Evolutionary conservation across 1,140 invertebrate species (phyloP), one percentile per base, ranked within the genome.

Genomic region (Heliothis virescens): DNA sequence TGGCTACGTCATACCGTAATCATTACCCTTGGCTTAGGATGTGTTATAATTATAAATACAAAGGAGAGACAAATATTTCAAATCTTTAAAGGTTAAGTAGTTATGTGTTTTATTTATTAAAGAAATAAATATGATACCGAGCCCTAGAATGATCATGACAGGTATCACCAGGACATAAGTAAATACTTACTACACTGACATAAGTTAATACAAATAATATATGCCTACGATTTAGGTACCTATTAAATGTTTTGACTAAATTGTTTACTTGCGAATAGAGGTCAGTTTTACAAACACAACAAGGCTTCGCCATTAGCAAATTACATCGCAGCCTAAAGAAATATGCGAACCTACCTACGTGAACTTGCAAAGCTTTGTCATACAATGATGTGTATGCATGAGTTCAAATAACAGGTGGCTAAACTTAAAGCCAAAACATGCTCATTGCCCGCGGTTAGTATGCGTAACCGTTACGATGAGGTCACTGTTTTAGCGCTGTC

Each of bases 401-500:
- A 74, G 53, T 59, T 15, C 18, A 74, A 74, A 74, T 57, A 74
- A 74, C 72, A 74, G 72, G 72, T 74, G 72, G 26, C 72, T 60
- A n/a, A 60, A 41, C 34, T 83, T 83, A 82, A 85, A 79, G 55
- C 79, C 69, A 79, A 79, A 87, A 63, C 59, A 79, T 55, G 60
- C 29, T 76, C 62, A 79, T 76, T 71, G 53, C 16, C 41, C 63
- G 21, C 48, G 26, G 50, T 91, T 87, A 77, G 81, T 85, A 92
- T 90, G 85, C 89, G 84, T 72, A 75, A 82, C 85, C 73, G 83
- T 83, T 77, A 79, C 80, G 86, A 88, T 90, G 90, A 92, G 88
- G 88, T 92, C 90, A 91, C 86, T 86, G 81, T 85, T 90, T 89
- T 87, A 90, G 87, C 82, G 85, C 80, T 86, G 89, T 87, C 86